Evolutionary conservation across 1,140 invertebrate species (phyloP).

Genomic region (Hycleus cichorii): DNA sequence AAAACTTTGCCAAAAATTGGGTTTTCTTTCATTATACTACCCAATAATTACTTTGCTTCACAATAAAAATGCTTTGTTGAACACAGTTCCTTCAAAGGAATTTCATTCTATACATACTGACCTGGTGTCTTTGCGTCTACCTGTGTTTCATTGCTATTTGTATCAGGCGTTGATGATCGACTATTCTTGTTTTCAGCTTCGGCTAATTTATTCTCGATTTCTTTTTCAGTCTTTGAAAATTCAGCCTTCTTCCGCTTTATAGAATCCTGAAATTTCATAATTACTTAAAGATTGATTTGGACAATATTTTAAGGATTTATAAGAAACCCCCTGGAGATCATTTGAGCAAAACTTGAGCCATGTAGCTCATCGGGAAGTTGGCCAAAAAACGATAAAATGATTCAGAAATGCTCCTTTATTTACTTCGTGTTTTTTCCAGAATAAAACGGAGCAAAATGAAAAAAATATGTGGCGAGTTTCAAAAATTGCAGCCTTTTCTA

Average conservation of each 20-base stretch:
- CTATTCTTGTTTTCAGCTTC: slow-evolving; percentile 28
- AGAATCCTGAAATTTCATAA: slow-evolving; percentile 26
- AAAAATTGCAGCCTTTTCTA: too few species aligned
- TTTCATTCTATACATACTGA: slow-evolving; percentile 27
- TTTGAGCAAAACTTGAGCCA: too few species aligned
- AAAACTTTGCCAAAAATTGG: too few species aligned
- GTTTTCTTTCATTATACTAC: too few species aligned
- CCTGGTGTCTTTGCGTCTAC: slow-evolving; percentile 34
- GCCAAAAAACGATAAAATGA: too few species aligned
- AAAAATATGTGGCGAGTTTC: too few species aligned
- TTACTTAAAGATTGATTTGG: neutral
- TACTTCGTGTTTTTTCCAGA: too few species aligned
- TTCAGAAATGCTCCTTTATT: too few species aligned
- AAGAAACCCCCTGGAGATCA: too few species aligned
- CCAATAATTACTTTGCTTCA: too few species aligned
- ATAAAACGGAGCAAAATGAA: too few species aligned
- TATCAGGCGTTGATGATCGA: slow-evolving; percentile 25
- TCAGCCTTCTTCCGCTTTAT: slow-evolving; percentile 32
- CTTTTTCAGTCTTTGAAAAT: slow-evolving; percentile 33
- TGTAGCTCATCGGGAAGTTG: too few species aligned
- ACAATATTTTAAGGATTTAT: neutral
- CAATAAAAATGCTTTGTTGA: neutral
- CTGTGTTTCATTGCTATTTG: slow-evolving; percentile 32
- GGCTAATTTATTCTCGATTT: slow-evolving; percentile 33
- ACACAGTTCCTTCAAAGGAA: neutral